A percentile compares a stretch with the other conserved stretches of the same genome.
phyloP scores from a whole-genome alignment of 2,888 invertebrate species.

The Athalia cordata region DNA sequence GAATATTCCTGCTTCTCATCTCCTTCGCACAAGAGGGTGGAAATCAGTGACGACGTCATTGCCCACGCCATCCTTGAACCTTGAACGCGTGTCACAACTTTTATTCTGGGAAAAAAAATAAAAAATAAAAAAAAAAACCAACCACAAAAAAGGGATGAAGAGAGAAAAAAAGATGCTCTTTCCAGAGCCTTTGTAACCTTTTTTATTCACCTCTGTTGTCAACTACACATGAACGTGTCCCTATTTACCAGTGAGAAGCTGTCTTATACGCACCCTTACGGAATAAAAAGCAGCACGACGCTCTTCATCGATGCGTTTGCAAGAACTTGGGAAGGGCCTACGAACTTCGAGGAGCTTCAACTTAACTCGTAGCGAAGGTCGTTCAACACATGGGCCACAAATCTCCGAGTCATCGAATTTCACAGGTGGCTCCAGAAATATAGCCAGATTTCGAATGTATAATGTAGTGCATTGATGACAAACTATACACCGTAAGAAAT shows the following conservation, averaged over 20 bases:
- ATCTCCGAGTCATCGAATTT: too few species aligned
- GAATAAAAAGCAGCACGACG: too few species aligned
- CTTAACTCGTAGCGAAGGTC: too few species aligned
- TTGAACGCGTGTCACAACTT: not conserved
- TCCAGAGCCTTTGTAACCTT: constrained; percentile 15
- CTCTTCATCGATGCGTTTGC: too few species aligned
- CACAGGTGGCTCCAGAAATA: too few species aligned
- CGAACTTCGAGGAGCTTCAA: too few species aligned
- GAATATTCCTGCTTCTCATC: too few species aligned
- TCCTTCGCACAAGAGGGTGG: not conserved
- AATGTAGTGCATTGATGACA: too few species aligned
- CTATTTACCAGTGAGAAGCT: constrained; percentile 7
- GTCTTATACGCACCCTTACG: not conserved
- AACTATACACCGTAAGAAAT: too few species aligned
- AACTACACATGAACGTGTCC: not conserved
- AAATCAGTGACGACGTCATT: not conserved
- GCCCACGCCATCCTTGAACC: not conserved
- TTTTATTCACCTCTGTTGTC: not conserved
- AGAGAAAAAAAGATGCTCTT: not conserved
- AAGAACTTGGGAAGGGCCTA: too few species aligned
- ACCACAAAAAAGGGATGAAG: not conserved
- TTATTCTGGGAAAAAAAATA: not conserved
- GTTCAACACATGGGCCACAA: too few species aligned
- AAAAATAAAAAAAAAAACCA: not conserved
- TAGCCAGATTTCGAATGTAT: too few species aligned